Percentiles rank a stretch among this genome's conserved stretches.
These are phyloP conservation scores for Melozone crissalis DNA, from an alignment of 2,113 vertebrate genomes.

Conservation along the genomic window DNA sequence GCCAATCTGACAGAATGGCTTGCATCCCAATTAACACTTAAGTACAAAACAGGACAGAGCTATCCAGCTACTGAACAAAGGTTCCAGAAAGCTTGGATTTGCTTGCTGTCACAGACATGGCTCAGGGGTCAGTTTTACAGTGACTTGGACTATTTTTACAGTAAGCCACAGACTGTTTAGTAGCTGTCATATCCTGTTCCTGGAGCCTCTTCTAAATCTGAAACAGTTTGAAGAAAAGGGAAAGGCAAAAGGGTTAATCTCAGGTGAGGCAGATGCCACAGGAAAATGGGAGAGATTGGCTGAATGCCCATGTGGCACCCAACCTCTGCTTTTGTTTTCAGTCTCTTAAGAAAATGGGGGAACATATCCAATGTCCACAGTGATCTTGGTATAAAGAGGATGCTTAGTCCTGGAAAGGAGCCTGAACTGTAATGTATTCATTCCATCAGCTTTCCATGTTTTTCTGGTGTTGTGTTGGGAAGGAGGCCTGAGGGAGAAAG, in stretches of 20 bases:
- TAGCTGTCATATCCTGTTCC: neutral
- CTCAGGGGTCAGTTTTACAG: neutral
- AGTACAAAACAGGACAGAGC: neutral
- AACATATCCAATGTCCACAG: slow-evolving; percentile 68
- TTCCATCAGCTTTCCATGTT: slow-evolving; percentile 75
- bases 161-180: neutral
- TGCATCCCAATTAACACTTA: neutral
- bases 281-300: neutral
- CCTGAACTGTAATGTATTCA: slow-evolving; percentile 74
- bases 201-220: neutral
- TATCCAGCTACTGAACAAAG: neutral
- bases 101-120: neutral
- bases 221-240: neutral
- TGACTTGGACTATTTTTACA: neutral
- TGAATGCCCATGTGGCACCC: neutral
- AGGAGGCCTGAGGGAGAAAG: slow-evolving; percentile 14
- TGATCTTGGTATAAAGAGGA: slow-evolving; percentile 71
- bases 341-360: neutral
- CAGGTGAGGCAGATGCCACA: neutral
- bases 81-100: neutral
- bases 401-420: slow-evolving; percentile 60
- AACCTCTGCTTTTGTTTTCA: neutral
- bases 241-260: neutral
- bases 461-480: slow-evolving; percentile 31
- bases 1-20: neutral